Percentiles rank a stretch among this genome's conserved stretches.
phyloP scores from a whole-genome alignment of 1,140 invertebrate species.

The honey bee (Apis mellifera) region DNA sequence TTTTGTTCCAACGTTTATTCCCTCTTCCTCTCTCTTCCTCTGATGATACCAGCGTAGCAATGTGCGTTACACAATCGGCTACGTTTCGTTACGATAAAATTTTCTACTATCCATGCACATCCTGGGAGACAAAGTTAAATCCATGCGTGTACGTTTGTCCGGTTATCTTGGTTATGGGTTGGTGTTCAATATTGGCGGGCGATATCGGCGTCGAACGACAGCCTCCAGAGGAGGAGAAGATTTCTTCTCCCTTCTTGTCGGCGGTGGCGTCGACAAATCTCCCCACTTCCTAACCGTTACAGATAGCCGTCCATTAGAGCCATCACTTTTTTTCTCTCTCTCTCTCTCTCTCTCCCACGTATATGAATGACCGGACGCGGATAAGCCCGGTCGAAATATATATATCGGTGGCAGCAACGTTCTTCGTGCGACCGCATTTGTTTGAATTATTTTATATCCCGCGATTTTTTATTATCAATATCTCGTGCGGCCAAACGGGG shows the following conservation, averaged over 20 bases:
- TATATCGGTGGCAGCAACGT: constrained; percentile 57
- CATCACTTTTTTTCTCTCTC: constrained; percentile 76
- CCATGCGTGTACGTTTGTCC: not conserved
- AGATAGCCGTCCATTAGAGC: constrained; percentile 70
- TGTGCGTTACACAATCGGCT: not conserved
- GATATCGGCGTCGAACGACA: constrained; percentile 29
- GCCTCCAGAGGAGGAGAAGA: constrained; percentile 1
- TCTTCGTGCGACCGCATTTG: constrained; percentile 69
- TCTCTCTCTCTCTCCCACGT: constrained; percentile 69
- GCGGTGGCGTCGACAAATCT: constrained; percentile 72
- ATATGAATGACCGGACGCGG: constrained; percentile 79
- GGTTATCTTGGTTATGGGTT: not conserved
- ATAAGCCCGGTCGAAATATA: constrained; percentile 75
- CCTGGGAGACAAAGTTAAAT: not conserved
- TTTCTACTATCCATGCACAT: not conserved
- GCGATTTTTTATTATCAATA: constrained; percentile 78
- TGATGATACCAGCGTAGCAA: not conserved
- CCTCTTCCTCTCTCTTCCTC: not conserved
- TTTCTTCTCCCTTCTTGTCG: constrained; percentile 16
- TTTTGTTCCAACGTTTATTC: not conserved
- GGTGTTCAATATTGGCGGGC: not conserved
- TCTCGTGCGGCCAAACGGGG: constrained; percentile 54
- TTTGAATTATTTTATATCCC: constrained; percentile 80
- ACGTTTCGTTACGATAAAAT: too few species aligned
- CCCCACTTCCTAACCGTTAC: constrained; percentile 75